Evolutionary conservation across 2,113 vertebrate genomes (phyloP), one percentile per base, ranked within the genome.

Genomic region (Chaetodon trifascialis): DNA sequence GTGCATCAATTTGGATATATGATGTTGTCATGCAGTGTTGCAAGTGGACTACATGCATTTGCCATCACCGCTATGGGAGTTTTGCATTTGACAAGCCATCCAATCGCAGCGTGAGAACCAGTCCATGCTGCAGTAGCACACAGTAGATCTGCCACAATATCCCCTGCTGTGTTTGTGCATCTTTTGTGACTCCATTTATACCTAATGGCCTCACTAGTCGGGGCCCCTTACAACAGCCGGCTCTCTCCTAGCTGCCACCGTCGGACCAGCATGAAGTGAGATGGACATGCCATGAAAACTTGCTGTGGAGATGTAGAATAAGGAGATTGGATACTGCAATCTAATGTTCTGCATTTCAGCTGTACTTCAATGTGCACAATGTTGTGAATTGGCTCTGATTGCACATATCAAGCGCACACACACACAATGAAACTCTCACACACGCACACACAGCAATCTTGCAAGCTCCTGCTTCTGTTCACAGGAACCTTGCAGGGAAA

Each of bases 401-500:
- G 85, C 80, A 79, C 69, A 79, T 82, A 85, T 85, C 78, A 88
- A 76, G 88, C 73, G 82, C 80, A 55, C 74, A 40, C 38, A 23
- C 52, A 25, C 62, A 59, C 16, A 42, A 59, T 80, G 66, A 68
- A 88, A 67, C 30, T 46, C 55, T 21, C 25, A 23, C 73, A 66
- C 65, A 64, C 54, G 47, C 15, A 38, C 34, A 71, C 79, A 66
- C 80, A 80, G 73, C 76, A 80, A 83, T 88, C 86, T 88, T 11
- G 79, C 85, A 92, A 85, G 88, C 89, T 90, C 88, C 92, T 68
- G 62, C 91, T 92, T 93, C 85, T 85, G 85, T 86, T 91, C 79
- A 73, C 81, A 65, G 88, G 78, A 87, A 83, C 87, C 86, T 90
- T 85, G 81, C 83, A 76, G 91, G 82, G 89, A 85, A 88, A 92